Conservation (phyloP, 2,888 invertebrate genomes). For the Drosophila merina region DNA sequence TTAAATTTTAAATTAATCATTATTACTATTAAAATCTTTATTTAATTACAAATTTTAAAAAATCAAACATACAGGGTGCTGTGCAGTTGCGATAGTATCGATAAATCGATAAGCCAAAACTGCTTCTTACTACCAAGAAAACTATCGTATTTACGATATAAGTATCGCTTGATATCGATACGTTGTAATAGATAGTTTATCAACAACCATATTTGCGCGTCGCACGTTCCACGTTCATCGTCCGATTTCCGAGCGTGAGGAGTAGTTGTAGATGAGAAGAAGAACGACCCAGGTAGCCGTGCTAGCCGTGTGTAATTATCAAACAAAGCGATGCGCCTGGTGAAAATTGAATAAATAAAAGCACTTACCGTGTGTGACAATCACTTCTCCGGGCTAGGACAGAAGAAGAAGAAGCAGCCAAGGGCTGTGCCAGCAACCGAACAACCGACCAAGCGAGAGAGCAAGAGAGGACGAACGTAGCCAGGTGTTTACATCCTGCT, state of each 20-base stretch:
- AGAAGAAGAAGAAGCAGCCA: slow-evolving; percentile 11
- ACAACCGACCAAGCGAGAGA: slow-evolving; percentile 5
- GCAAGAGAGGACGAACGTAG: slow-evolving; percentile 23
- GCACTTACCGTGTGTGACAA: slow-evolving; percentile 29
- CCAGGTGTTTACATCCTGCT: slow-evolving; percentile 41
- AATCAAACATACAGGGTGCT: too few relatives aligned
- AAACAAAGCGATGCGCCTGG: slow-evolving; percentile 39
- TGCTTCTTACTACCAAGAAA: too few relatives aligned
- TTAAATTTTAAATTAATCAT: too few relatives aligned
- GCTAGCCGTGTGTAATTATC: slow-evolving; percentile 27
- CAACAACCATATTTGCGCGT: neutral
- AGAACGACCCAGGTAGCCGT: slow-evolving; percentile 6
- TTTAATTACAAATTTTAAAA: too few relatives aligned
- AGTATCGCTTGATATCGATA: too few relatives aligned
- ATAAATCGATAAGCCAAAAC: too few relatives aligned
- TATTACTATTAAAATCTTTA: too few relatives aligned
- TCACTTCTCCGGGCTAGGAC: slow-evolving; percentile 25
- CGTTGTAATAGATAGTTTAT: too few relatives aligned
- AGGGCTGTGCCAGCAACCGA: slow-evolving; percentile 19
- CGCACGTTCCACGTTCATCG: slow-evolving; percentile 1
- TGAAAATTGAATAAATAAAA: slow-evolving; percentile 40
- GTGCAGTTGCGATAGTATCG: too few relatives aligned
- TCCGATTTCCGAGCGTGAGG: neutral
- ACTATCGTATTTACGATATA: too few relatives aligned
- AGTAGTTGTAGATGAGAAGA: neutral